Conservation (phyloP, 2,888 invertebrate species). For the Eudasyphora cyanicolor region DNA sequence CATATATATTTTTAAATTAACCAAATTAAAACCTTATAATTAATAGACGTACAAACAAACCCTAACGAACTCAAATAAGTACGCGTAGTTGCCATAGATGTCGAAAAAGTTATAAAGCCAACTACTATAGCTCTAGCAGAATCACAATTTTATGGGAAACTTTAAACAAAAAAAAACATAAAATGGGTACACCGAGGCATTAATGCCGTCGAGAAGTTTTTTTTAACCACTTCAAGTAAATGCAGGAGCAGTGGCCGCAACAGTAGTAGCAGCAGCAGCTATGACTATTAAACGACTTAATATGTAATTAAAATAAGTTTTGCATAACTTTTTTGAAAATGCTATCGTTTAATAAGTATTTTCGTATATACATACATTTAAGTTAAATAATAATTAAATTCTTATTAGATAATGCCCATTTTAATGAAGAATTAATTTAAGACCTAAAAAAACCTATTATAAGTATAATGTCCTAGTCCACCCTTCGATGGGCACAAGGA, state of each 20-base stretch:
- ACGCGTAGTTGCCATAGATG: too few species aligned
- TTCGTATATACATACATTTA: not conserved
- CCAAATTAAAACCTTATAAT: constrained; percentile 22
- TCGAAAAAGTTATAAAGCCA: not conserved
- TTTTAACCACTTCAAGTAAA: not conserved
- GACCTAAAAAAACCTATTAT: not conserved
- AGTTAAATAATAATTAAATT: constrained; percentile 61
- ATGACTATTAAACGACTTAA: too few species aligned
- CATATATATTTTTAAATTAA: constrained; percentile 6
- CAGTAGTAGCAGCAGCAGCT: not conserved
- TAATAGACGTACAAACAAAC: not conserved
- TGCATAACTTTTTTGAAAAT: constrained; percentile 1
- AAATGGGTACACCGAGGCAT: not conserved
- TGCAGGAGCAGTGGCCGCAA: not conserved
- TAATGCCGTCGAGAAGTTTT: not conserved
- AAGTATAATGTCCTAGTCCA: not conserved
- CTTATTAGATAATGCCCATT: constrained; percentile 53
- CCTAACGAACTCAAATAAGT: not conserved
- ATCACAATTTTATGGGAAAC: not conserved
- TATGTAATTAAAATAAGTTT: constrained; percentile 12
- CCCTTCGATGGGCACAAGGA: not conserved
- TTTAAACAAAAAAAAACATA: not conserved
- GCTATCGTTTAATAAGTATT: not conserved
- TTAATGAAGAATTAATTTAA: constrained; percentile 11
- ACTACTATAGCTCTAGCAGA: not conserved